A percentile compares a stretch with the other conserved stretches of the same genome.
Conservation (phyloP, 2,113 vertebrate genomes). For the Thalassarche chlororhynchos region DNA sequence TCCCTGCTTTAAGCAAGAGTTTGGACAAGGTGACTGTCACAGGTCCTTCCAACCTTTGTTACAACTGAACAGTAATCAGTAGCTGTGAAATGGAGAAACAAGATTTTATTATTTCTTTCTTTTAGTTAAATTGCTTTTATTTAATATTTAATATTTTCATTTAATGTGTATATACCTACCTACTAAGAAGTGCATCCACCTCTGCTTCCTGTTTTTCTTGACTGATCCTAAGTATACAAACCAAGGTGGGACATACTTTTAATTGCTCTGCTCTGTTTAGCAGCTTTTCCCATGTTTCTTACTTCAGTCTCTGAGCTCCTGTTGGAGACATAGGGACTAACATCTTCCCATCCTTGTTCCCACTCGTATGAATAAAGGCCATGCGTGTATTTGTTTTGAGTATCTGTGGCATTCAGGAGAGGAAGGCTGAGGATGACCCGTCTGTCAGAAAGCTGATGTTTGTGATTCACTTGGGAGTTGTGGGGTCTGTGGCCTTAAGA, state of each 20-base stretch:
- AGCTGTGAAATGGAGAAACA: background rate
- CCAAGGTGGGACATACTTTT: background rate
- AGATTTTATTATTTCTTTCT: background rate
- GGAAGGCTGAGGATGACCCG: background rate
- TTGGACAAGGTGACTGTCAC: background rate
- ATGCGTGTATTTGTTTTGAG: background rate
- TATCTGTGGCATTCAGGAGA: accelerated
- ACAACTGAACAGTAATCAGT: background rate
- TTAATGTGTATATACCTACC: background rate
- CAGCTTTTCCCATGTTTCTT: background rate
- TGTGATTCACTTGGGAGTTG: background rate
- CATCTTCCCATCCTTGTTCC: background rate
- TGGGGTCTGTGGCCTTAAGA: background rate
- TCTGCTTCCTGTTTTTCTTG: background rate
- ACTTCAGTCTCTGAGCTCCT: background rate
- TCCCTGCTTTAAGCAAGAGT: background rate
- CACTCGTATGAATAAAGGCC: background rate
- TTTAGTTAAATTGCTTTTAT: background rate
- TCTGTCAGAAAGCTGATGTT: background rate
- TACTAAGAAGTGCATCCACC: background rate
- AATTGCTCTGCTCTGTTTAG: background rate
- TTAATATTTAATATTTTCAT: background rate
- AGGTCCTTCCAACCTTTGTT: background rate
- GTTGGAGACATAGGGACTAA: background rate
- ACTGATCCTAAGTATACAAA: background rate